These are phyloP conservation scores for Trochalopteron elliotii DNA, from an alignment of 2,113 vertebrate genomes.

Conservation along the genomic window DNA sequence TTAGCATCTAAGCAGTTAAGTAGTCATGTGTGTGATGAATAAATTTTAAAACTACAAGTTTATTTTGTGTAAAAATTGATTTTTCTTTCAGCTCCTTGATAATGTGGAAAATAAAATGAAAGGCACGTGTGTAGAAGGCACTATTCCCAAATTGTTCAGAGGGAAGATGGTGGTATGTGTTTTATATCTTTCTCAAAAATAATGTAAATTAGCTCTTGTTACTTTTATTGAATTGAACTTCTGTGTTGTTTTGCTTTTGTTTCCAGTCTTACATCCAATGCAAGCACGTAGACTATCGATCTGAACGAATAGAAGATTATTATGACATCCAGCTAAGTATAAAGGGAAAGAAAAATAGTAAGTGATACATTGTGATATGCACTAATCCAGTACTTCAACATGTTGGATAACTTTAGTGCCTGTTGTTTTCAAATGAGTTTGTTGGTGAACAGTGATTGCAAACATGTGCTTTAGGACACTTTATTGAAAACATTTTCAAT, in stretches of 20 bases:
- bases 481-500: neutral
- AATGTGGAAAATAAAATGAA: slow-evolving; percentile 99
- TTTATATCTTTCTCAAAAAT: neutral
- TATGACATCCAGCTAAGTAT: slow-evolving; percentile 99
- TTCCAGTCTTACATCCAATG: slow-evolving; percentile 97
- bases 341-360: slow-evolving; percentile 99
- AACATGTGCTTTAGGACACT: neutral
- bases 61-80: neutral
- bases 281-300: slow-evolving; percentile 98
- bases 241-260: neutral
- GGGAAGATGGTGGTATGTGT: slow-evolving; percentile 98
- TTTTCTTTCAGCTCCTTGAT: slow-evolving; percentile 90
- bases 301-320: slow-evolving; percentile 99
- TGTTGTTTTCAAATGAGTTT: neutral
- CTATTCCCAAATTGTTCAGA: slow-evolving; percentile 97
- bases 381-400: neutral
- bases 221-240: neutral
- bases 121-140: slow-evolving; percentile 98
- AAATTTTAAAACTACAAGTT: neutral
- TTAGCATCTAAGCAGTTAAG: neutral
- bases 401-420: neutral
- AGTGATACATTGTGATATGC: slow-evolving; percentile 66
- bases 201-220: neutral
- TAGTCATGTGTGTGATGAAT: neutral
- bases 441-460: neutral